phyloP scores from a whole-genome alignment of 2,888 invertebrate species.

The Leuctra nigra region DNA sequence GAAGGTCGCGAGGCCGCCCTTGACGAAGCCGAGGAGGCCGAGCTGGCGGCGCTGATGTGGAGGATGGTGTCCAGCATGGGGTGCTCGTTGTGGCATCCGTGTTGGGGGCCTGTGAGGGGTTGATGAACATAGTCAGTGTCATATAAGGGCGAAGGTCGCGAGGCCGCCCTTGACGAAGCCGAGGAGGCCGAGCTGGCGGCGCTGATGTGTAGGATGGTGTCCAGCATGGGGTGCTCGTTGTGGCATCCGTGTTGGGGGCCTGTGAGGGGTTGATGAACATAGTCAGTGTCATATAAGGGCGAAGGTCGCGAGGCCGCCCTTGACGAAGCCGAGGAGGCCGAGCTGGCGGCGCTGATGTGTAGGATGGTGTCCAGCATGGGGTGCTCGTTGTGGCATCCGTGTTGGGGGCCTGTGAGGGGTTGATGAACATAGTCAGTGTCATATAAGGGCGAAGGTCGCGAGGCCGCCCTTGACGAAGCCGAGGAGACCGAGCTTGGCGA shows the following conservation, averaged over 20 bases:
- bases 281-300: too few species aligned
- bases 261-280: too few species aligned
- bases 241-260: background rate
- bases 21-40: slow-evolving; percentile 23
- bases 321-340: slow-evolving; percentile 23
- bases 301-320: slow-evolving; percentile 20
- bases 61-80: background rate
- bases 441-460: too few species aligned
- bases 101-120: background rate
- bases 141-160: slow-evolving; percentile 14
- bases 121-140: too few species aligned
- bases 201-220: slow-evolving; percentile 1
- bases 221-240: background rate
- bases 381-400: background rate
- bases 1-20: slow-evolving; percentile 20
- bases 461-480: slow-evolving; percentile 22
- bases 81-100: background rate
- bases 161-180: slow-evolving; percentile 24
- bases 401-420: background rate
- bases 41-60: slow-evolving; percentile 17
- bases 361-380: background rate
- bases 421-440: too few species aligned
- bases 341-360: slow-evolving; percentile 17
- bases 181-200: slow-evolving; percentile 21
- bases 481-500: slow-evolving; percentile 20